Percentiles rank a stretch among this genome's conserved stretches.
phyloP scores from a whole-genome alignment of 2,797 vertebrate species.

The Thunnus albacares region DNA sequence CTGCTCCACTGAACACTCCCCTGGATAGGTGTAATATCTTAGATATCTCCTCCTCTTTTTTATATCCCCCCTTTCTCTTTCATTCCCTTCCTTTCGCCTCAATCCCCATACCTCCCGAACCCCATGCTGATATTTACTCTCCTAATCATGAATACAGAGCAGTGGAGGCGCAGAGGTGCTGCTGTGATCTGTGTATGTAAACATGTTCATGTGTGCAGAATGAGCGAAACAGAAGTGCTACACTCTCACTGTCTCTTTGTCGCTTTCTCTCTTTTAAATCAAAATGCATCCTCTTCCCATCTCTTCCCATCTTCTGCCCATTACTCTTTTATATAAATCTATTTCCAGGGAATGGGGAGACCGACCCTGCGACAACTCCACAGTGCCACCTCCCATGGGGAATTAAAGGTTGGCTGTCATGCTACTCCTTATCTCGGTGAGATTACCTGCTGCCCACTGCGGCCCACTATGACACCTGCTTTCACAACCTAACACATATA shows the following conservation, averaged over 20 bases:
- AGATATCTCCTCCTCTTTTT: slow-evolving; percentile 62
- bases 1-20: slow-evolving; percentile 74
- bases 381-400: slow-evolving; percentile 68
- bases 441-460: slow-evolving; percentile 73
- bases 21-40: slow-evolving; percentile 77
- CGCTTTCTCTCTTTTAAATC: slow-evolving; percentile 19
- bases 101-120: slow-evolving; percentile 47
- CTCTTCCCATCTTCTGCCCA: slow-evolving; percentile 21
- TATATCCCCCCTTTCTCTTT: slow-evolving; percentile 38
- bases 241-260: slow-evolving; percentile 10
- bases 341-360: slow-evolving; percentile 43
- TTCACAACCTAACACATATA: slow-evolving; percentile 61
- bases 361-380: slow-evolving; percentile 46
- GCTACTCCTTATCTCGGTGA: slow-evolving; percentile 69
- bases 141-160: slow-evolving; percentile 78
- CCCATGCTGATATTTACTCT: slow-evolving; percentile 69
- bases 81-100: slow-evolving; percentile 48
- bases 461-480: slow-evolving; percentile 70
- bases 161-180: slow-evolving; percentile 58
- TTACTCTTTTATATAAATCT: slow-evolving; percentile 57
- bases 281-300: slow-evolving; percentile 48
- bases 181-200: slow-evolving; percentile 60
- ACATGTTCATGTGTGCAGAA: slow-evolving; percentile 49
- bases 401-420: slow-evolving; percentile 78
- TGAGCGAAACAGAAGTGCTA: slow-evolving; percentile 15